Percentiles rank a stretch among this genome's conserved stretches.
phyloP scores from a whole-genome alignment of 2,113 vertebrate species.

The Tupaia tana region DNA sequence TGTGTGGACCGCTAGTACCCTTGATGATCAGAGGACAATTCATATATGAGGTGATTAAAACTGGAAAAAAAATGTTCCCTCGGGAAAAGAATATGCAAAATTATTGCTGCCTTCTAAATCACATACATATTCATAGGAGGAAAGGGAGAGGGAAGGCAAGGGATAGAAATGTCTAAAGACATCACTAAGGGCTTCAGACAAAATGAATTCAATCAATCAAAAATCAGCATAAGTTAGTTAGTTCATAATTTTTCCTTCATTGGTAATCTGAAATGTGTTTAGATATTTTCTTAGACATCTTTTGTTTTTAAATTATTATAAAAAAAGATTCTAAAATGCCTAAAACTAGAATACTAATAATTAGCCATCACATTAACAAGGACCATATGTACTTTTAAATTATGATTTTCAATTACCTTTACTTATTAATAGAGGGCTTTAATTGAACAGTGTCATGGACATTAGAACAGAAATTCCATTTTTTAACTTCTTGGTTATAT shows the following conservation, averaged over 20 bases:
- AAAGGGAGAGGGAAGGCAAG: neutral
- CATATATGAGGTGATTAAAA: conserved; percentile 56
- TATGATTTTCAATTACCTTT: conserved; percentile 38
- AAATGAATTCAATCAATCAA: conserved; percentile 65
- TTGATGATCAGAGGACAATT: conserved; percentile 21
- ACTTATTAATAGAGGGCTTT: conserved; percentile 2
- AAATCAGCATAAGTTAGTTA: conserved; percentile 39
- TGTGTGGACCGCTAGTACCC: neutral
- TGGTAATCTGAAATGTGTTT: conserved; percentile 32
- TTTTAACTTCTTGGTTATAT: neutral
- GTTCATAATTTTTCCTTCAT: neutral
- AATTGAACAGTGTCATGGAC: neutral
- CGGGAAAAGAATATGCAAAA: conserved; percentile 54
- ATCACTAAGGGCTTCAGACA: neutral
- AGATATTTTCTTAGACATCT: neutral
- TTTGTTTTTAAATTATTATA: conserved; percentile 43
- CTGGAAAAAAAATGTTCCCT: neutral
- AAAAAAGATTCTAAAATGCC: conserved; percentile 22
- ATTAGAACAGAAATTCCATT: neutral
- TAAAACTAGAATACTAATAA: conserved; percentile 34
- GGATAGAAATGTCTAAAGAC: conserved; percentile 8
- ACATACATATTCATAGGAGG: conserved; percentile 16
- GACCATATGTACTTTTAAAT: conserved; percentile 19
- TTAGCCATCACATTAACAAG: neutral
- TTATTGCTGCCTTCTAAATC: conserved; percentile 42